phyloP scores from a whole-genome alignment of 30 jellyfish, hydroid and myxozoan genomes.

The Catostylus mosaicus region DNA sequence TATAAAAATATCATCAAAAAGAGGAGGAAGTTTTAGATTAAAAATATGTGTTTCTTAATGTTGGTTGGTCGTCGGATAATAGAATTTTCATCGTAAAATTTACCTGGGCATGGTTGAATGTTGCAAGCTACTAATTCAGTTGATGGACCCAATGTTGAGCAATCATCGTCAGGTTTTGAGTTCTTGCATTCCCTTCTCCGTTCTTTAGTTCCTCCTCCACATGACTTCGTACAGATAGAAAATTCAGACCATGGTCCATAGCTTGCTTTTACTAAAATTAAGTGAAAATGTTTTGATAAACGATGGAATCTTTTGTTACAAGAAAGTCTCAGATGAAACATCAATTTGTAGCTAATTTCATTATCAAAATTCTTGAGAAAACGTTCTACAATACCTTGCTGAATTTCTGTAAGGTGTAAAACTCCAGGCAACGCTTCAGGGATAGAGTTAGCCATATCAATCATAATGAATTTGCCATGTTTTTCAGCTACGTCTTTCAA shows the following conservation, averaged over 20 bases:
- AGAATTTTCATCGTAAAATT: too few species aligned
- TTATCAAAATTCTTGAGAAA: too few species aligned
- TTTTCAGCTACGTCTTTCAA: constrained; percentile 10
- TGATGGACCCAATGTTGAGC: constrained; percentile 19
- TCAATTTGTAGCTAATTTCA: too few species aligned
- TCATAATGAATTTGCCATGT: constrained; percentile 23
- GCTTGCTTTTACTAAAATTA: constrained; percentile 21
- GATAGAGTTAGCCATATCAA: background rate
- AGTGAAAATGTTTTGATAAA: too few species aligned
- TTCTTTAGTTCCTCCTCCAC: constrained; percentile 10
- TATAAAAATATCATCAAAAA: too few species aligned
- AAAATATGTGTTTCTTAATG: too few species aligned
- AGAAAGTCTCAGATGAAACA: too few species aligned
- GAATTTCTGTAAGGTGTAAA: background rate
- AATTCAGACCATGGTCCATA: constrained; percentile 30
- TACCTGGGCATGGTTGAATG: constrained; percentile 44
- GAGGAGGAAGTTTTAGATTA: too few species aligned
- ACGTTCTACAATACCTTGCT: constrained; percentile 10
- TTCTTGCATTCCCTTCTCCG: constrained; percentile 28
- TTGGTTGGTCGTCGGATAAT: too few species aligned
- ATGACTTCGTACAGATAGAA: constrained; percentile 23
- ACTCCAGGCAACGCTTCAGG: constrained; percentile 60
- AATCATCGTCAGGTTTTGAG: constrained; percentile 28
- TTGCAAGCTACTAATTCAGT: constrained; percentile 5
- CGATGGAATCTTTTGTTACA: too few species aligned